phyloP scores from a whole-genome alignment of 2,888 invertebrate genomes.

The Agriopis aurantiaria region DNA sequence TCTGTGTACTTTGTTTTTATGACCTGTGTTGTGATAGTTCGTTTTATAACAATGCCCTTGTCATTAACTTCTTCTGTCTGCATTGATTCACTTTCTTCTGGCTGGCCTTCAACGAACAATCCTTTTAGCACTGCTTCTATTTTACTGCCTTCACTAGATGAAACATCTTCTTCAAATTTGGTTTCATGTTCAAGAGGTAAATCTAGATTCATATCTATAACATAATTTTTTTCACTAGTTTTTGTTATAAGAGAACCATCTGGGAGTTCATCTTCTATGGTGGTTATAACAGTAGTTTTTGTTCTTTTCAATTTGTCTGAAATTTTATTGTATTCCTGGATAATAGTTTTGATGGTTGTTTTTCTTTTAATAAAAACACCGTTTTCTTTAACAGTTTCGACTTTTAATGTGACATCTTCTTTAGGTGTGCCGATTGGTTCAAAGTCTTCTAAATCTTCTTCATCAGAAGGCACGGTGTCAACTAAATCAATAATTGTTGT shows the following conservation, averaged over 20 bases:
- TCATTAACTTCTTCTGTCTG: slow-evolving; percentile 60
- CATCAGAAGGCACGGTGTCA: slow-evolving; percentile 41
- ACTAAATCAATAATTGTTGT: slow-evolving; percentile 49
- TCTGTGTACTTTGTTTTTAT: slow-evolving; percentile 67
- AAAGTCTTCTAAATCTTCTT: slow-evolving; percentile 59
- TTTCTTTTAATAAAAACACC: slow-evolving; percentile 65
- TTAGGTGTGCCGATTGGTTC: slow-evolving; percentile 57
- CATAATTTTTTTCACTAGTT: slow-evolving; percentile 72
- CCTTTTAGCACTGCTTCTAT: slow-evolving; percentile 57
- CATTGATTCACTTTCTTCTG: slow-evolving; percentile 59
- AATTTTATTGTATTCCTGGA: slow-evolving; percentile 61
- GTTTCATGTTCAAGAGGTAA: slow-evolving; percentile 14
- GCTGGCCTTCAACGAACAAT: slow-evolving; percentile 52
- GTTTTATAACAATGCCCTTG: slow-evolving; percentile 57
- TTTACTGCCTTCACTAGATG: slow-evolving; percentile 40
- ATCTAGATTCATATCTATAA: slow-evolving; percentile 63
- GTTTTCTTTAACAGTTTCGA: slow-evolving; percentile 60
- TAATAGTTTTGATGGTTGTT: slow-evolving; percentile 63
- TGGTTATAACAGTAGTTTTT: slow-evolving; percentile 69
- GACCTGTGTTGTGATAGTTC: slow-evolving; percentile 65
- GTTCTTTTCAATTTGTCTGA: slow-evolving; percentile 60
- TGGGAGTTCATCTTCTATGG: slow-evolving; percentile 74
- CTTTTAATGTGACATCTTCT: slow-evolving; percentile 58
- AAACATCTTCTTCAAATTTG: slow-evolving; percentile 20
- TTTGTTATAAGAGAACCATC: slow-evolving; percentile 73